These are phyloP conservation scores for Rhopalosiphum nymphaeae DNA, from an alignment of 2,888 invertebrate genomes.

Conservation along the genomic window DNA sequence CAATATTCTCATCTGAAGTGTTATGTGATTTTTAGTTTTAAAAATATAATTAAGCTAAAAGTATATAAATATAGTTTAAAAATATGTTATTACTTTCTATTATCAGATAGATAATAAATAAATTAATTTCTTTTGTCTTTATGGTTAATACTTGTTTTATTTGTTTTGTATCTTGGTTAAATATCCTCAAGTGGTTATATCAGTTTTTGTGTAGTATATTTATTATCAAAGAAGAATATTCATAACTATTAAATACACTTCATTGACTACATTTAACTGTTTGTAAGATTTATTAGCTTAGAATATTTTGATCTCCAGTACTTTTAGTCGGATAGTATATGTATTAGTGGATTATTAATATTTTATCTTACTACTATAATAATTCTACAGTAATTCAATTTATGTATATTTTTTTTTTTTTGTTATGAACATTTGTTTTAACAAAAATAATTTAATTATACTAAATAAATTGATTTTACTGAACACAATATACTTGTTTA, in stretches of 20 bases:
- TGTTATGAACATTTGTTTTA: background rate
- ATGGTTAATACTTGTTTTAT: background rate
- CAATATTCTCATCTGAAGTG: constrained; percentile 59
- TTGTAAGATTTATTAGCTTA: background rate
- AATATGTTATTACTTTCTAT: constrained; percentile 47
- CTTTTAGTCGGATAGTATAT: background rate
- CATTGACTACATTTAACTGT: background rate
- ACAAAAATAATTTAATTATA: background rate
- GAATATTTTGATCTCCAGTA: background rate
- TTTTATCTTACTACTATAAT: background rate
- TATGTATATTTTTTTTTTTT: background rate
- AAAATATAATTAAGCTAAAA: constrained; percentile 55
- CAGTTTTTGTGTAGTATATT: background rate
- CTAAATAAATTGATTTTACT: background rate
- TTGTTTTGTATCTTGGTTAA: background rate
- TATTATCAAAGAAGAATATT: background rate
- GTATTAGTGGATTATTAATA: background rate
- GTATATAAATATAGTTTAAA: constrained; percentile 45
- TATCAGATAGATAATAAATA: constrained; percentile 54
- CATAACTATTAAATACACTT: background rate
- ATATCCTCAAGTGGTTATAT: background rate
- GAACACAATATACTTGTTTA: background rate
- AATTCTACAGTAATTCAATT: background rate
- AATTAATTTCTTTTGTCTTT: constrained; percentile 42
- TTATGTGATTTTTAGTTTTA: constrained; percentile 64